Base-by-base conservation (phyloP, 2,113 vertebrate genomes). In the Aplodontia rufa region DNA sequence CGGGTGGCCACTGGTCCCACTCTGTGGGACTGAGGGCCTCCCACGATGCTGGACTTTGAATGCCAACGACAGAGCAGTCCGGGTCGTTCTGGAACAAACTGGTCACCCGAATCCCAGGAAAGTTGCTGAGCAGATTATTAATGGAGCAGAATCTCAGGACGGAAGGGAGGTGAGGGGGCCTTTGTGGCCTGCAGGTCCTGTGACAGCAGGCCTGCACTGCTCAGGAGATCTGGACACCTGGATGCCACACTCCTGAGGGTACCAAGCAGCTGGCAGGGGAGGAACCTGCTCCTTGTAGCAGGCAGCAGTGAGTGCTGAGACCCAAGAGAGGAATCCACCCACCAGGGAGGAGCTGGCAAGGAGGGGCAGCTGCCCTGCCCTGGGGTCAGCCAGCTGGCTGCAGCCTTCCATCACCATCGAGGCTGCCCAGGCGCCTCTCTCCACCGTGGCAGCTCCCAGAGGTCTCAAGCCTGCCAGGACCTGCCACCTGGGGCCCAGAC, bases 101-200 rank as follows among this genome's bases (percentile, higher is more conserved):
- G 30, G 12, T 8, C 53, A 1, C 55, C 0, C 55, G n/a, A n/a
- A n/a, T 37, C 11, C 35, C 76, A n/a, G 51, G 40, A 45, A 28
- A 55, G n/a, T 0, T 1, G 35, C 64, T 28, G 37, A 1, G 11
- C 13, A 24, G 2, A 10, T 16, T 13, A 5, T 13, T 28, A n/a
- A n/a, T 30, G 78, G 5, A 30, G 37, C 49, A 12, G 37, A 9
- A 35, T 5, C 0, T 0, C 5, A 30, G 78, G 26, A n/a, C 24
- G 32, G 51, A 82, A 64, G 35, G 40, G 35, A 53, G 37, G 6
- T 1, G 7, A 55, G 37, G 11, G 60, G 14, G 37, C 22, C 40
- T 79, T 72, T 26, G 55, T 3, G 20, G 74, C 42, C 80, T 30
- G 6, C 13, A 20, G 17, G 42, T 37, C n/a, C 37, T 28, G 2